Evolutionary conservation across 2,888 invertebrate genomes (phyloP).

Genomic region (Dasypolia templi): DNA sequence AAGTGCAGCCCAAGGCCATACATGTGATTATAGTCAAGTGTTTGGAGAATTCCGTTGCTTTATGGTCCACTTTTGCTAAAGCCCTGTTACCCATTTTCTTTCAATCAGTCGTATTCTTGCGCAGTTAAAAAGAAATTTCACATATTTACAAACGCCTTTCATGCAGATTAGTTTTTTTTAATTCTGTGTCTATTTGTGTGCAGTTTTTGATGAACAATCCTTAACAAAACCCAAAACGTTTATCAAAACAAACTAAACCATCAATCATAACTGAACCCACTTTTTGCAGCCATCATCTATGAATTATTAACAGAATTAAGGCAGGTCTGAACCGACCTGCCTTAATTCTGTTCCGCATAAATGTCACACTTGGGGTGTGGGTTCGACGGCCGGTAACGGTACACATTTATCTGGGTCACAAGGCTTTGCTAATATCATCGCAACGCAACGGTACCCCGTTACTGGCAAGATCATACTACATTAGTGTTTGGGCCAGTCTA

Average conservation of each 20-base stretch:
- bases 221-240: not conserved
- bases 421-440: conserved; percentile 89
- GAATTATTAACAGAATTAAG: conserved; percentile 34
- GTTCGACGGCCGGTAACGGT: conserved; percentile 88
- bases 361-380: conserved; percentile 75
- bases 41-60: not conserved
- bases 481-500: conserved; percentile 71
- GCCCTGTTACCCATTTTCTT: conserved; percentile 7
- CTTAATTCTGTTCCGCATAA: conserved; percentile 66
- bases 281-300: conserved; percentile 38
- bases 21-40: not conserved
- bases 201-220: not conserved
- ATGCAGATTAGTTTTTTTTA: not conserved
- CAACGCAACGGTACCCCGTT: conserved; percentile 80
- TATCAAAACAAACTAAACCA: conserved; percentile 12
- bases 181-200: not conserved
- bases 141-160: not conserved
- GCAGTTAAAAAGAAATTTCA: not conserved
- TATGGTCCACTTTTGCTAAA: not conserved
- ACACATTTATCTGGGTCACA: conserved; percentile 84
- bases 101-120: too few relatives aligned
- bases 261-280: conserved; percentile 29
- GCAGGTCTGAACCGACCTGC: conserved; percentile 58
- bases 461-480: conserved; percentile 79
- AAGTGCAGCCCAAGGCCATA: not conserved